Percentiles rank a stretch among this genome's conserved stretches.
These are phyloP conservation scores for Phortica magna DNA, from an alignment of 2,888 invertebrate species.

Conservation along the genomic window DNA sequence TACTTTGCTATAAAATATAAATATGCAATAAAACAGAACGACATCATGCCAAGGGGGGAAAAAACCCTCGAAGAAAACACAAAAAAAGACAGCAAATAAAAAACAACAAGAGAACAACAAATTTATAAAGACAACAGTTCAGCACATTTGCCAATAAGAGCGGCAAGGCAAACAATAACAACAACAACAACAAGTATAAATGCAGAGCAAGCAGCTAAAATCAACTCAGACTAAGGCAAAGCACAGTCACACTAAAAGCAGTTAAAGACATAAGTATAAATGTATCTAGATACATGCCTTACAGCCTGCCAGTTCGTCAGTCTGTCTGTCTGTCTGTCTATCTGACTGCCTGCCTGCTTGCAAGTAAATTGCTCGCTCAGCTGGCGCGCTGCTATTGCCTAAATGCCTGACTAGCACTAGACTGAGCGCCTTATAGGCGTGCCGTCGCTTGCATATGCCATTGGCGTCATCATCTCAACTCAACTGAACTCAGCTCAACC, in stretches of 20 bases:
- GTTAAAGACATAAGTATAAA: slow-evolving; percentile 30
- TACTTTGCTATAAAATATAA: slow-evolving; percentile 73
- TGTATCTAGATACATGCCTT: slow-evolving; percentile 27
- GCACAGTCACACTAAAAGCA: slow-evolving; percentile 63
- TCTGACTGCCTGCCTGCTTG: not conserved
- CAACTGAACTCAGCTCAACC: too few relatives aligned
- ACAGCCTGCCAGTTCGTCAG: too few relatives aligned
- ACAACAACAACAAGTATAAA: too few relatives aligned
- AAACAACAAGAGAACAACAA: slow-evolving; percentile 41
- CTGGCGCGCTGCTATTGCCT: slow-evolving; percentile 62
- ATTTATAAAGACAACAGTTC: slow-evolving; percentile 70
- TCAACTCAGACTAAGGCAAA: slow-evolving; percentile 42
- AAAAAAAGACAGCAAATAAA: too few relatives aligned
- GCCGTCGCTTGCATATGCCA: too few relatives aligned
- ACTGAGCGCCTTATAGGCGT: slow-evolving; percentile 52
- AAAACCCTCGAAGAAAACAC: too few relatives aligned
- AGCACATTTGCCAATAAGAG: slow-evolving; percentile 67
- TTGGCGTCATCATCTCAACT: too few relatives aligned
- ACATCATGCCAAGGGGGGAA: slow-evolving; percentile 43
- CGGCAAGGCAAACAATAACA: slow-evolving; percentile 40
- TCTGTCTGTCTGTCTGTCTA: too few relatives aligned
- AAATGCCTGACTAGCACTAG: slow-evolving; percentile 43
- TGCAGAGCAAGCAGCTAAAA: slow-evolving; percentile 44
- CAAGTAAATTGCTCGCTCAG: slow-evolving; percentile 72
- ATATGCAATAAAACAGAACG: slow-evolving; percentile 74